A percentile compares a stretch with the other conserved stretches of the same genome.
phyloP scores from a whole-genome alignment of 2,888 invertebrate species.

The Cantharis rustica region DNA sequence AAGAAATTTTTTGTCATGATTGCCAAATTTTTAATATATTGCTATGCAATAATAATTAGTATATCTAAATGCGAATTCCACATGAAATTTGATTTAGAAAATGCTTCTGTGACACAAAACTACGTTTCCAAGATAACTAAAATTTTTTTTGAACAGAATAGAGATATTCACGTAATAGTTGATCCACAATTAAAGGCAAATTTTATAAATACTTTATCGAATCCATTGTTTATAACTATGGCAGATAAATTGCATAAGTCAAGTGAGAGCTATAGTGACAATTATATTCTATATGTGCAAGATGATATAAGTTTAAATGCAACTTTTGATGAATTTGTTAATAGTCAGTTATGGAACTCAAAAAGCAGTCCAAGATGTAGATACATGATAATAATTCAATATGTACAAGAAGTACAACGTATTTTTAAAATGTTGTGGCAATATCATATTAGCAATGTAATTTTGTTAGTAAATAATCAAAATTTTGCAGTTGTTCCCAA shows the following conservation, averaged over 20 bases:
- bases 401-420: not conserved
- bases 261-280: not conserved
- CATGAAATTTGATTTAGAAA: too few species aligned
- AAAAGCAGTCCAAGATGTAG: not conserved
- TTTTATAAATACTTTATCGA: not conserved
- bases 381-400: not conserved
- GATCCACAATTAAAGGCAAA: not conserved
- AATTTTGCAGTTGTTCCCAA: not conserved
- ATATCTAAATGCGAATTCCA: not conserved
- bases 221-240: not conserved
- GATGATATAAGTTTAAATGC: not conserved
- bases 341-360: not conserved
- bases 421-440: not conserved
- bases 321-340: not conserved
- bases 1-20: too few species aligned
- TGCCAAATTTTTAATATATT: not conserved
- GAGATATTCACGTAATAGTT: not conserved
- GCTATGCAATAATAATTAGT: not conserved
- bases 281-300: not conserved
- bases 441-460: not conserved
- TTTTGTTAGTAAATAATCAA: not conserved
- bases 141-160: not conserved
- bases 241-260: not conserved
- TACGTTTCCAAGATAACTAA: not conserved
- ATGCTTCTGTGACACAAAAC: not conserved